Percentiles rank a stretch among this genome's conserved stretches.
These are phyloP conservation scores for Pseudolaguvia tuberculata DNA, from an alignment of 2,113 vertebrate genomes.

Conservation along the genomic window DNA sequence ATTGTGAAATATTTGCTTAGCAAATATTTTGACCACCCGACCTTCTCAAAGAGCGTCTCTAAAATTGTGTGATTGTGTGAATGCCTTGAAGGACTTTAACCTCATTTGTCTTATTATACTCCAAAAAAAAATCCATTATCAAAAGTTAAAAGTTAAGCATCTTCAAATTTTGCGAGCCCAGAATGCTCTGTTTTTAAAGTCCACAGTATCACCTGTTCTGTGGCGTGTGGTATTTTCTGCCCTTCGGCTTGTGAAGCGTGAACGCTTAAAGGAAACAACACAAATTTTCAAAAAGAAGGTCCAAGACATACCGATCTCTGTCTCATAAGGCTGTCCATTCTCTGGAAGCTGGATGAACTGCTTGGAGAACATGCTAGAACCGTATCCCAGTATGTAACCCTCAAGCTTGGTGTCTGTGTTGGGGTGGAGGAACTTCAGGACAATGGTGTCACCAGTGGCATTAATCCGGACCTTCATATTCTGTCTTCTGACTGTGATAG, in stretches of 20 bases:
- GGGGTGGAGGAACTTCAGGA: conserved; percentile 82
- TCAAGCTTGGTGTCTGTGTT: conserved; percentile 77
- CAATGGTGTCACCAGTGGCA: conserved; percentile 82
- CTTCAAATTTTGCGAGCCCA: conserved; percentile 8
- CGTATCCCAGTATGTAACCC: conserved; percentile 89
- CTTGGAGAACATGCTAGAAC: conserved; percentile 80
- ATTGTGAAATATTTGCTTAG: conserved; percentile 16
- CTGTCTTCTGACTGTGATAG: conserved; percentile 74
- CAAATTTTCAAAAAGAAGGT: neutral
- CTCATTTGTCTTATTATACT: neutral
- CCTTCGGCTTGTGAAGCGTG: neutral
- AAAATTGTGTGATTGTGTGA: neutral
- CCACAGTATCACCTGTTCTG: neutral
- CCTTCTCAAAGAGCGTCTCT: conserved; percentile 2
- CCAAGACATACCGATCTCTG: conserved; percentile 81
- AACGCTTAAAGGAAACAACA: neutral
- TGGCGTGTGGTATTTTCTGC: conserved; percentile 23
- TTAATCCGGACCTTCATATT: conserved; percentile 88
- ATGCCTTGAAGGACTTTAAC: neutral
- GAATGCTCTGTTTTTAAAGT: conserved; percentile 12
- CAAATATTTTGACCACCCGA: conserved; percentile 19
- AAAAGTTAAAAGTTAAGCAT: conserved; percentile 8
- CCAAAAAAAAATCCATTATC: neutral
- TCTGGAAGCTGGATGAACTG: conserved; percentile 86
- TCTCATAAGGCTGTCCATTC: conserved; percentile 73